phyloP scores from a whole-genome alignment of 2,888 invertebrate species.

The Loripinus fragilis region DNA sequence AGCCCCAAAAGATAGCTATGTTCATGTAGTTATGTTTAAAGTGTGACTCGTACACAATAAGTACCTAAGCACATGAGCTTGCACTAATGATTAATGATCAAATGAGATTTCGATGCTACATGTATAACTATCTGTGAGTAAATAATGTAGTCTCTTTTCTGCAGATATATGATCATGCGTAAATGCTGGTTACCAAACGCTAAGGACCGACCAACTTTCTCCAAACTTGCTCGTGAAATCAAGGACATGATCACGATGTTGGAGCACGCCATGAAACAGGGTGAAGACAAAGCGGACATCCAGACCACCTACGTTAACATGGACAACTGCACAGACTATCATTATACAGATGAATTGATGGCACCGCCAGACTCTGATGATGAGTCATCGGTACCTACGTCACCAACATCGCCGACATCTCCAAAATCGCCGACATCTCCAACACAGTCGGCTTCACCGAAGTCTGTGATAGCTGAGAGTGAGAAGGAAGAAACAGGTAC shows the following conservation, averaged over 20 bases:
- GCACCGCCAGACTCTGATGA: slow-evolving; percentile 23
- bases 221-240: slow-evolving; percentile 67
- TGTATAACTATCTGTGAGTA: too few species aligned
- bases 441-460: neutral
- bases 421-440: slow-evolving; percentile 36
- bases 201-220: slow-evolving; percentile 71
- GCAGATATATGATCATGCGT: slow-evolving; percentile 75
- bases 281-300: slow-evolving; percentile 70
- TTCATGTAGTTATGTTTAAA: too few species aligned
- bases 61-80: too few species aligned
- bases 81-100: too few species aligned
- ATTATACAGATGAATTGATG: slow-evolving; percentile 59
- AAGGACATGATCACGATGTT: slow-evolving; percentile 71
- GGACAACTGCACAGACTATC: slow-evolving; percentile 59
- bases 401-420: too few species aligned
- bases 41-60: too few species aligned
- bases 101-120: too few species aligned
- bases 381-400: neutral
- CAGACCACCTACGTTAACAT: slow-evolving; percentile 75
- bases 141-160: too few species aligned
- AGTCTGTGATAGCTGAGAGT: neutral
- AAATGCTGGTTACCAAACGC: slow-evolving; percentile 73
- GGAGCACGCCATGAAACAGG: slow-evolving; percentile 73
- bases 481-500: neutral
- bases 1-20: too few species aligned